Evolutionary conservation across 2,888 invertebrate species (phyloP), one percentile per base, ranked within the genome.

Genomic region (Lithodes maja): DNA sequence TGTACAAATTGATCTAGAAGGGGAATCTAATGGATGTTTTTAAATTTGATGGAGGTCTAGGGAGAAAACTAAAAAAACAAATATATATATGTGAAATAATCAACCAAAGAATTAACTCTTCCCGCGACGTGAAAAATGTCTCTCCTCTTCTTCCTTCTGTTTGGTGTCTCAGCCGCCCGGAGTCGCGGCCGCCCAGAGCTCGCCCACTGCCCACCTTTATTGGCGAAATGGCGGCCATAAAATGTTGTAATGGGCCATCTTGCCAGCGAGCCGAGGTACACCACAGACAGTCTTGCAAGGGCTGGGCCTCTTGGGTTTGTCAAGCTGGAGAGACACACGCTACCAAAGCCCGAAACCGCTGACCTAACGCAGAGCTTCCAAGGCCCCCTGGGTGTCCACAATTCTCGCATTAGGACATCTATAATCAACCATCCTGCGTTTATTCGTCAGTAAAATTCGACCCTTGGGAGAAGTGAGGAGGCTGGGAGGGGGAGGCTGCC

Each of bases 231-330:
- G 84, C 77, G 87, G 84, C 83, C 87, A 87, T 90, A 90, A 90
- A 90, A 90, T 90, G 83, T 52, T 77, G 77, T 84, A 90, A 90
- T 90, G 87, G 90, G 71, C 90, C 90, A 86, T 90, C 85, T 82
- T 79, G 87, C 78, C 82, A 74, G 86, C 82, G 54, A 77, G 82
- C 77, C 82, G 75, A 87, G 87, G 87, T 87, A 77, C 68, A 83
- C 87, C 87, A 52, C 87, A 83, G 87, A 77, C 77, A 82, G 75
- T 74, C 82, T 68, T 61, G 69, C 54, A 77, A 52, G 74, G 74
- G 33, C 68, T 54, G 82, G 68, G 87, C 52, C 82, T 78, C 68
- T 49, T 82, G 77, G 69, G 50, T 17, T 54, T 87, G 87, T 87
- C 87, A 87, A 2, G 61, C 55, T 52, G 52, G 69, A 7, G 71